A percentile compares a stretch with the other conserved stretches of the same genome.
These are phyloP conservation scores for Nasonia oneida DNA, from an alignment of 2,888 invertebrate genomes.

Conservation along the genomic window DNA sequence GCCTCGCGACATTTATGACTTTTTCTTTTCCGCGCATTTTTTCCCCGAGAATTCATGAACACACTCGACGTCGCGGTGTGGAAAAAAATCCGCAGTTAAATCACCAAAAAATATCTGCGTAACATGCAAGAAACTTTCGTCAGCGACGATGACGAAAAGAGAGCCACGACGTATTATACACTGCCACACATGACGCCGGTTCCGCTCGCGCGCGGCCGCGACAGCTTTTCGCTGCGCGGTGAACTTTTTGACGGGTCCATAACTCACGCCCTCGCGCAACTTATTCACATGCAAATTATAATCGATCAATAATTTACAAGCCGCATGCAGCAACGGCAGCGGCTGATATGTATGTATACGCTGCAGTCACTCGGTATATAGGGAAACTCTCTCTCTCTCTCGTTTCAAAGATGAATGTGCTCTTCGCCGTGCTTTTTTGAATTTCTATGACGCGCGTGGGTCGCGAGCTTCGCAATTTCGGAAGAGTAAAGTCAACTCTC, in stretches of 20 bases:
- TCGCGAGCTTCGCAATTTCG: background rate
- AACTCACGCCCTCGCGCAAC: conserved; percentile 39
- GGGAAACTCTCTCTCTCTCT: background rate
- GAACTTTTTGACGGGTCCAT: conserved; percentile 55
- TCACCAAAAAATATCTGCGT: background rate
- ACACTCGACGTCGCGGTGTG: conserved; percentile 3
- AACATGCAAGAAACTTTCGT: background rate
- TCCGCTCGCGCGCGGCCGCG: background rate
- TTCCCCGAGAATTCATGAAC: conserved; percentile 26
- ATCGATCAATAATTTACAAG: conserved; percentile 57
- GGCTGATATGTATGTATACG: background rate
- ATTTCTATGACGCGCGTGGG: background rate
- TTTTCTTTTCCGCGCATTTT: background rate
- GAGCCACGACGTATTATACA: background rate
- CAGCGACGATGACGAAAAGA: conserved; percentile 1
- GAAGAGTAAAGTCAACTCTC: background rate
- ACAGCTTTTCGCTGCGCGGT: conserved; percentile 23
- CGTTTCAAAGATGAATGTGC: conserved; percentile 39
- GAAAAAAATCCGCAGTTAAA: conserved; percentile 19
- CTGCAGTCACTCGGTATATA: background rate
- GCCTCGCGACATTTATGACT: conserved; percentile 32
- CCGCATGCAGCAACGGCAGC: background rate
- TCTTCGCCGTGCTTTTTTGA: background rate
- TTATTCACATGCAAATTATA: conserved; percentile 58
- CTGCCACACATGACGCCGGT: no score